phyloP scores from a whole-genome alignment of 2,888 invertebrate species.

The Leptopilina myrica region DNA sequence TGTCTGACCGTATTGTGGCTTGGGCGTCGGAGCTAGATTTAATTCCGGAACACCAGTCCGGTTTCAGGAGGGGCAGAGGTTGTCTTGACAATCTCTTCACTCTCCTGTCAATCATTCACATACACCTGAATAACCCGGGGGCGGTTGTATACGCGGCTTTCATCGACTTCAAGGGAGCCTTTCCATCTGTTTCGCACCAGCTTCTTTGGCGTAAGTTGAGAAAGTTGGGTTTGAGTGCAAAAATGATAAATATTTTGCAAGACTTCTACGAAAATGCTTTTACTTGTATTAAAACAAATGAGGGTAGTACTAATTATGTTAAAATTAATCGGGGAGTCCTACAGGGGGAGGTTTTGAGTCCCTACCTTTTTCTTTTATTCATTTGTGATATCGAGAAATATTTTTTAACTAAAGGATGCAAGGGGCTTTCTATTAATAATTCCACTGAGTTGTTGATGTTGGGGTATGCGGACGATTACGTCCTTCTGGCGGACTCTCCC shows the following conservation, averaged over 20 bases:
- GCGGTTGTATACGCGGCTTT: neutral
- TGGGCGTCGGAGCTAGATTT: neutral
- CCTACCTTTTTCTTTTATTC: too few species aligned
- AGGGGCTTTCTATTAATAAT: neutral
- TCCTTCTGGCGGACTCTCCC: neutral
- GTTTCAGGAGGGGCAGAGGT: neutral
- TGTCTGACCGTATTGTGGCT: neutral
- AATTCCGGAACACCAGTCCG: neutral
- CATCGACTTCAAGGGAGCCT: neutral
- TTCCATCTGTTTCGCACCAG: neutral
- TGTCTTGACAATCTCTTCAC: neutral
- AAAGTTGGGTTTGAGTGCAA: neutral
- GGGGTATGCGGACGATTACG: neutral
- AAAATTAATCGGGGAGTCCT: neutral
- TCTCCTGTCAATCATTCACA: neutral
- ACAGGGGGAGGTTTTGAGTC: too few species aligned
- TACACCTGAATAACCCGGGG: neutral
- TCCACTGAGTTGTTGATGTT: neutral
- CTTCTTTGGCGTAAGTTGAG: neutral
- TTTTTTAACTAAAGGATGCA: too few species aligned
- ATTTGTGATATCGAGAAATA: too few species aligned
- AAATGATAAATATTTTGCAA: neutral
- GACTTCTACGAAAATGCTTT: neutral
- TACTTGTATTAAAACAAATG: neutral
- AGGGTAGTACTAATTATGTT: neutral